Percentiles rank a stretch among this genome's conserved stretches.
phyloP scores from a whole-genome alignment of 2,113 vertebrate genomes.

The Pelobates fuscus region DNA sequence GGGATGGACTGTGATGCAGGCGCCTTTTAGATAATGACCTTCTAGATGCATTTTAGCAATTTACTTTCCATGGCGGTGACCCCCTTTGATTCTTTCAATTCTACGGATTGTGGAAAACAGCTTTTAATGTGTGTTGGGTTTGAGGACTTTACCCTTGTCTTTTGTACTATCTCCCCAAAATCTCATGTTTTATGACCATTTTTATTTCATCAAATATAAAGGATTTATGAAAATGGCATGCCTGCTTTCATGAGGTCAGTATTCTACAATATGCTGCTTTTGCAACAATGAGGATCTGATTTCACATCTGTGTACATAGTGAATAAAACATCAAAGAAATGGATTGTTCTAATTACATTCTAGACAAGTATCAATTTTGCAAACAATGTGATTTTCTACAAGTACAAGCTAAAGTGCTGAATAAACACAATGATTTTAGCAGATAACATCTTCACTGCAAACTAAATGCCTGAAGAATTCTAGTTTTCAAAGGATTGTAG shows the following conservation, averaged over 20 bases:
- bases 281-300: background rate
- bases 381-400: background rate
- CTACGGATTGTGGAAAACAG: too few species aligned
- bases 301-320: background rate
- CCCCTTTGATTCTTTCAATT: too few species aligned
- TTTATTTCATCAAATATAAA: background rate
- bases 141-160: too few species aligned
- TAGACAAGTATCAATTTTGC: background rate
- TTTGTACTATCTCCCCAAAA: background rate
- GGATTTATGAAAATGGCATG: background rate
- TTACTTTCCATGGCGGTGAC: too few species aligned
- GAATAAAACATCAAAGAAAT: background rate
- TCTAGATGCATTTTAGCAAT: too few species aligned
- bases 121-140: too few species aligned
- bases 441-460: background rate
- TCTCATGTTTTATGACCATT: background rate
- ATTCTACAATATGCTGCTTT: background rate
- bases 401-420: background rate
- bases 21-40: too few species aligned
- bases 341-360: background rate
- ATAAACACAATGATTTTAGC: background rate
- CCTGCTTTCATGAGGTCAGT: background rate
- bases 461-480: background rate
- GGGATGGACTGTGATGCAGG: too few species aligned
- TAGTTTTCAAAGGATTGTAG: background rate